Evolutionary conservation across 2,888 invertebrate genomes (phyloP), one percentile per base, ranked within the genome.

Genomic region (Drosophila sordidula): DNA sequence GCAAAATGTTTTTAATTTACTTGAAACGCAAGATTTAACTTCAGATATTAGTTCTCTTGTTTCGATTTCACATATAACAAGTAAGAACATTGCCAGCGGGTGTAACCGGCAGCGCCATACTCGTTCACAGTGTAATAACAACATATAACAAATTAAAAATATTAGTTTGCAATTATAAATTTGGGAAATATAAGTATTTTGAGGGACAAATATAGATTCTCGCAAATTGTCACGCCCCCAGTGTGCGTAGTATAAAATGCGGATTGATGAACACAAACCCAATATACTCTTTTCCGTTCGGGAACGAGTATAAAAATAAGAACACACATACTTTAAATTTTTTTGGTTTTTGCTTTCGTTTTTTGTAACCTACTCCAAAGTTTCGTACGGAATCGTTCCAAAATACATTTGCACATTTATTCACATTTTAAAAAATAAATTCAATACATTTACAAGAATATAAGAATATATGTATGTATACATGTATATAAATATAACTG

Each of bases 361-460:
- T 46, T 77, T 69, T 62, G 65, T 82, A 70, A 66, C 64, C 67
- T 62, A 52, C 51, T 61, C 69, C 55, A 51, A 49, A 47, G 73
- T 69, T 62, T 52, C 32, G 41, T 55, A 62, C 50, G 63, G 74
- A 81, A 80, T 87, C 76, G 70, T 78, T 77, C 70, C 81, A 82
- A 89, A 86, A 86, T 81, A 87, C 86, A 80, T 79, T 74, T 67
- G 67, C 80, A 77, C 73, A 78, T 83, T 84, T 80, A 80, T 80
- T 77, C 72, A 81, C 75, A 70, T 72, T 85, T 86, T 78, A 86
- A 85, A 84, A 83, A 79, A 82, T 75, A 80, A 79, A 70, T 69
- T 76, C 70, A 71, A 78, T 83, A 85, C 71, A 75, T 59, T 73
- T 76, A 77, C 70, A 76, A 75, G 75, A 76, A 78, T 87, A 80